Evolutionary conservation across 2,888 invertebrate genomes (phyloP), one percentile per base, ranked within the genome.

Genomic region (Nasonovia ribisnigri): DNA sequence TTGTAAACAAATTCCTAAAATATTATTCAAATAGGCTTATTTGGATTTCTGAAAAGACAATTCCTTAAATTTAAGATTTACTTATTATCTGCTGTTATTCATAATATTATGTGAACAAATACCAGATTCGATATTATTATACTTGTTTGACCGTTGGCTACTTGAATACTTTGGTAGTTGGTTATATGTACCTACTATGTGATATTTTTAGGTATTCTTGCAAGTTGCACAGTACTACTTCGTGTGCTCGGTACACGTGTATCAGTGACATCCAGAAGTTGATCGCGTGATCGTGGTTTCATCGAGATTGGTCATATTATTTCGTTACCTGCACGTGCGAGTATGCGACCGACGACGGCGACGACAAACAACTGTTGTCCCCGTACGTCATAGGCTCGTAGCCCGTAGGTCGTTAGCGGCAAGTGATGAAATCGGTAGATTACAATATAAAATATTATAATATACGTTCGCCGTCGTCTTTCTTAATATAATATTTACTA

Each of bases 371-470:
- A 36, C 36, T 77, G 77, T 77, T 36, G 20, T 77, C 77, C 3
- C 20, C 36, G 36, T 36, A 77, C 36, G 20, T 36, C 36, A 36
- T 77, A 77, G 77, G 77, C 36, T 16, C 36, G 36, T 36, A 77
- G 77, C 77, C 36, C 36, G 36, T 36, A 77, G 77, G 77, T 77
- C 77, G 36, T 77, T n/a, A 29, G 29, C 86, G 86, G 29, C 43
- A 8, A 29, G 20, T 89, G 57, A 89, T 60, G 89, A 89, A 60
- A 89, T 89, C 89, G 43, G 43, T 42, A 13, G 57, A 60, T 60
- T 60, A 60, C 36, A 89, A 60, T 20, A 77, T 10, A 77, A 67
- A 48, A 42, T 88, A 88, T 26, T 43, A 8, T 29, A 43, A 8
- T 29, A 43, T 54, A 11, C 42, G 16, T 77, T 16, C 36, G 20